Evolutionary conservation across 2,888 invertebrate species (phyloP), one percentile per base, ranked within the genome.

Genomic region (Volucella zonaria): DNA sequence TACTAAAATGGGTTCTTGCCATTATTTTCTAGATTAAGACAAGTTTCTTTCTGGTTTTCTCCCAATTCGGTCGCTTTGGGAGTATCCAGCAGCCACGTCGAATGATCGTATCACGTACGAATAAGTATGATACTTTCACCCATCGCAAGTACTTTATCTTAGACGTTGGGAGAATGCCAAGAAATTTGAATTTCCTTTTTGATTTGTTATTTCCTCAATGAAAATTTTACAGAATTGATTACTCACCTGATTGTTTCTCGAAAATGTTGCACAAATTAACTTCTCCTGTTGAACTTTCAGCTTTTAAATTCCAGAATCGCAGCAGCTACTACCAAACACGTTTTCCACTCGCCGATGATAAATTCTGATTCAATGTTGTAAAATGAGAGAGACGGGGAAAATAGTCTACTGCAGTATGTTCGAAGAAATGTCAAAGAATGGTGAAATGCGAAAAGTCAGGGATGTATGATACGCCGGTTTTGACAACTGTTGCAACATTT

Each of bases 31-130:
- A 56, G 62, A 66, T 51, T 18, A 42, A 59, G 70, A 47, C 74
- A 74, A 73, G 74, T 62, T 67, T 51, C 8, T 59, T 59, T 14
- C 45, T 64, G 45, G 31, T 54, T 54, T 56, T 11, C 15, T 52
- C 56, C 51, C 45, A 2, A 40, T 74, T 40, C 23, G 15, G 38
- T 56, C 10, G 31, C 61, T n/a, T 74, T 40, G 8, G 31, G 10
- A n/a, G 15, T 23, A 31, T 58, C 14, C 56, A 23, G 10, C 10
- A 75, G 83, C 83, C 83, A 83, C 83, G 83, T 83, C 56, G 67
- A 59, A 40, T 31, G 4, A 4, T 31, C 31, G 6, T 31, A 31
- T 31, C 31, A 31, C 1, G 31, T 31, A 31, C 6, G 2, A 31
- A 6, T 31, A 31, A 18, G 70, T 58, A 23, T 23, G 18, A 2